Conservation (phyloP, 64 coral and sea anemone species). For the Hydrozoanthus tunicans region DNA sequence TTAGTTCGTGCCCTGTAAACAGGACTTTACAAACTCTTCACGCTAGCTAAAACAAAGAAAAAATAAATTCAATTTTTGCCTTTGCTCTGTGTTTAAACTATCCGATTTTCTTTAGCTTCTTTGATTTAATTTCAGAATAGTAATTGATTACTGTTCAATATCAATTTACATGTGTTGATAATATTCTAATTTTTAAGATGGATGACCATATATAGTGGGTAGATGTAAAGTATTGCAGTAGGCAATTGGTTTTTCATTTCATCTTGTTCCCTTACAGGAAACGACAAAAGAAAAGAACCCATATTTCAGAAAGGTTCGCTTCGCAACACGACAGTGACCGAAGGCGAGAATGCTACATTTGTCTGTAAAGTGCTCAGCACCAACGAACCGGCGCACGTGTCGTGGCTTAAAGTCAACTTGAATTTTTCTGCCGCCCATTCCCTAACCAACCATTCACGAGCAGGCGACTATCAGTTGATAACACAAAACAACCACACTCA, state of each 20-base stretch:
- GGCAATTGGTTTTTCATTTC: background rate
- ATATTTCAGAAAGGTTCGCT: background rate
- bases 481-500: constrained; percentile 21
- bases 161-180: too few species aligned
- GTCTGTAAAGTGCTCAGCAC: constrained; percentile 32
- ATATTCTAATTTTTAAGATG: background rate
- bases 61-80: too few species aligned
- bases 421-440: background rate
- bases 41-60: too few species aligned
- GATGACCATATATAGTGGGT: background rate
- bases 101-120: too few species aligned
- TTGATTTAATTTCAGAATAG: too few species aligned
- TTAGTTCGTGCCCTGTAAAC: too few species aligned
- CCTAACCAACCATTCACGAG: background rate
- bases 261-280: background rate
- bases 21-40: too few species aligned
- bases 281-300: background rate
- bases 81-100: too few species aligned
- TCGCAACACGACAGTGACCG: background rate
- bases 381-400: background rate
- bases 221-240: background rate
- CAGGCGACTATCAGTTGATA: constrained; percentile 14
- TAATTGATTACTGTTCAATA: too few species aligned
- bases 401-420: constrained; percentile 44
- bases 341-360: constrained; percentile 45